Percentiles rank a stretch among this genome's conserved stretches.
Evolutionary conservation across 2,888 invertebrate species (phyloP).

Genomic region (Dilophus febrilis): DNA sequence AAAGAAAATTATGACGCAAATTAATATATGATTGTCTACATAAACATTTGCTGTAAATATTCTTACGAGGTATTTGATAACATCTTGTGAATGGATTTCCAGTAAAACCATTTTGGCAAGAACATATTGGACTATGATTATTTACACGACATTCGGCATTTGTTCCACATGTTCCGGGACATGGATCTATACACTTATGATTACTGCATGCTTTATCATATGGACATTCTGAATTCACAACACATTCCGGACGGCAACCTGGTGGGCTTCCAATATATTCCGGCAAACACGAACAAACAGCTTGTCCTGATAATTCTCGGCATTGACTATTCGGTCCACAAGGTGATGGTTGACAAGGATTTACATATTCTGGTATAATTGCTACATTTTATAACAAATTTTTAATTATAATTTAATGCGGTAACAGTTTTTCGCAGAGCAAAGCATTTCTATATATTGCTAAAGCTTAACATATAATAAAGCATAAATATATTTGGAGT

Average conservation of each 20-base stretch:
- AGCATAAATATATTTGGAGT: no score
- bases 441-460: no score
- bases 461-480: no score
- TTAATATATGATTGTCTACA: no score
- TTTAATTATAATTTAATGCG: no score
- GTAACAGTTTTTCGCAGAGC: no score
- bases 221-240: conserved; percentile 45
- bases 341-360: conserved; percentile 38
- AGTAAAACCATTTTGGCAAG: conserved; percentile 44
- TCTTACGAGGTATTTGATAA: conserved; percentile 23
- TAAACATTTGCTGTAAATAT: conserved; percentile 36
- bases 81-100: conserved; percentile 54
- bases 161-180: conserved; percentile 48
- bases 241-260: conserved; percentile 52
- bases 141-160: conserved; percentile 49
- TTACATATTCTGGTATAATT: conserved; percentile 16
- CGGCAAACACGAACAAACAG: conserved; percentile 48
- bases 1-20: no score
- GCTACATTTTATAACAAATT: no score
- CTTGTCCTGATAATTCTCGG: conserved; percentile 44
- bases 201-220: conserved; percentile 46
- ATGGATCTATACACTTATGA: conserved; percentile 52
- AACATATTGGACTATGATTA: conserved; percentile 53
- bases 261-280: conserved; percentile 54
- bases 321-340: conserved; percentile 71